Evolutionary conservation across 2,888 invertebrate species (phyloP).

Genomic region (Hedychridium roseum): DNA sequence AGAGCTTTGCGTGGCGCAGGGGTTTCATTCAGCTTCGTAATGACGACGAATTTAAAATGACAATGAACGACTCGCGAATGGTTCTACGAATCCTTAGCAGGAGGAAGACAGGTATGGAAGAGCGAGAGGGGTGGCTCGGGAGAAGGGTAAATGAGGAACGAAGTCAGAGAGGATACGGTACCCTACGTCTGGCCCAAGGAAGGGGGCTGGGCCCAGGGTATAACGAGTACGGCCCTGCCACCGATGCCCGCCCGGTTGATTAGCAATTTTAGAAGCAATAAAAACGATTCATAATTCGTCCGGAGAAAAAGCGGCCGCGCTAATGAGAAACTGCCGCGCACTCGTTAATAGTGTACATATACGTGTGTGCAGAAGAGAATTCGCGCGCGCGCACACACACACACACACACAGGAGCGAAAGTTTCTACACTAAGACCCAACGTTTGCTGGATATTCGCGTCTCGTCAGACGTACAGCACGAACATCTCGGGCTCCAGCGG

Average conservation of each 20-base stretch:
- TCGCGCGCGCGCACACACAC: too few relatives aligned
- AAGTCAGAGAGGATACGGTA: background rate
- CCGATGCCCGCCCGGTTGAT: conserved; percentile 43
- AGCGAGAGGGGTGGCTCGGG: conserved; percentile 12
- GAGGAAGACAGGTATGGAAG: conserved; percentile 15
- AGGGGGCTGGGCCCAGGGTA: too few relatives aligned
- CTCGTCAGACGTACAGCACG: too few relatives aligned
- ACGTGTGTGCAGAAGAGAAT: too few relatives aligned
- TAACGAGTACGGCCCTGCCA: conserved; percentile 35
- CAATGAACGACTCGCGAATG: too few relatives aligned
- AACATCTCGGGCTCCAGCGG: too few relatives aligned
- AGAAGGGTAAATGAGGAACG: conserved; percentile 6
- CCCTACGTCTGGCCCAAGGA: background rate
- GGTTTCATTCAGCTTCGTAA: too few relatives aligned
- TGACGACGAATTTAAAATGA: too few relatives aligned
- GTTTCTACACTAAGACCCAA: conserved; percentile 3
- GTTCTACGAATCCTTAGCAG: too few relatives aligned
- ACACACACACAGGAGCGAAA: background rate
- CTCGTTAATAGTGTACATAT: conserved; percentile 32
- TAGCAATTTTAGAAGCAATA: conserved; percentile 55
- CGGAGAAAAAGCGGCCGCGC: conserved; percentile 48
- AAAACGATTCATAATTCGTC: conserved; percentile 53
- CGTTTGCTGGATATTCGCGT: conserved; percentile 19
- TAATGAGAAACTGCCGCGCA: conserved; percentile 53
- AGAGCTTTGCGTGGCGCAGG: too few relatives aligned